Conservation (phyloP, 1,140 invertebrate genomes). For the Leptinotarsa lineolata region DNA sequence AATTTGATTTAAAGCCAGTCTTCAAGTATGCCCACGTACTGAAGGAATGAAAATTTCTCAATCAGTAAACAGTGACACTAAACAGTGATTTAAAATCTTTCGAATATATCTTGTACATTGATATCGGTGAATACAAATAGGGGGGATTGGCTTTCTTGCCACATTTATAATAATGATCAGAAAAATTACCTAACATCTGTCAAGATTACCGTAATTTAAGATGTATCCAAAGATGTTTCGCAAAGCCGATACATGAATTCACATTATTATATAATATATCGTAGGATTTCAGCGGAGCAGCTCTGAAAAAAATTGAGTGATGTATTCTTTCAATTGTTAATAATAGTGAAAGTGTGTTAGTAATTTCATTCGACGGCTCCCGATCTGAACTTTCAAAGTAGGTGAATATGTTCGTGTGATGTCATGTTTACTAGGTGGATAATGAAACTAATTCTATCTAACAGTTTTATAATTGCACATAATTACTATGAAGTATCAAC, state of each 20-base stretch:
- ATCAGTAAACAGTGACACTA: no score
- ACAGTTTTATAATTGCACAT: conserved; percentile 1
- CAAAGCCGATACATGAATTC: neutral
- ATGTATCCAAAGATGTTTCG: neutral
- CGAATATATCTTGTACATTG: no score
- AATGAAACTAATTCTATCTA: neutral
- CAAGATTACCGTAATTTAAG: conserved; percentile 1
- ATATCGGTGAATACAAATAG: neutral
- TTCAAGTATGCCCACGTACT: no score
- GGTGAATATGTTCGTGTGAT: conserved; percentile 6
- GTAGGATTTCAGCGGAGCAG: neutral
- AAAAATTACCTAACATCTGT: neutral
- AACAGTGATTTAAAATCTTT: no score
- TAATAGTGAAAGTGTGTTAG: conserved; percentile 8
- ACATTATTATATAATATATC: neutral
- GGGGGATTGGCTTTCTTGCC: neutral
- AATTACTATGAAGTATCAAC: neutral
- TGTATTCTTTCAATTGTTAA: neutral
- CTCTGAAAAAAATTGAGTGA: neutral
- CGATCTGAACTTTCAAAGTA: conserved; percentile 1
- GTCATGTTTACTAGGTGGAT: neutral
- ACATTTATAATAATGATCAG: neutral
- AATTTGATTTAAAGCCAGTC: no score
- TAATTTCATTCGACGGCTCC: neutral
- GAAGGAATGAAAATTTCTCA: no score